A percentile compares a stretch with the other conserved stretches of the same genome.
These are phyloP conservation scores for Pecten maximus DNA, from an alignment of 2,888 invertebrate genomes.

Conservation along the genomic window DNA sequence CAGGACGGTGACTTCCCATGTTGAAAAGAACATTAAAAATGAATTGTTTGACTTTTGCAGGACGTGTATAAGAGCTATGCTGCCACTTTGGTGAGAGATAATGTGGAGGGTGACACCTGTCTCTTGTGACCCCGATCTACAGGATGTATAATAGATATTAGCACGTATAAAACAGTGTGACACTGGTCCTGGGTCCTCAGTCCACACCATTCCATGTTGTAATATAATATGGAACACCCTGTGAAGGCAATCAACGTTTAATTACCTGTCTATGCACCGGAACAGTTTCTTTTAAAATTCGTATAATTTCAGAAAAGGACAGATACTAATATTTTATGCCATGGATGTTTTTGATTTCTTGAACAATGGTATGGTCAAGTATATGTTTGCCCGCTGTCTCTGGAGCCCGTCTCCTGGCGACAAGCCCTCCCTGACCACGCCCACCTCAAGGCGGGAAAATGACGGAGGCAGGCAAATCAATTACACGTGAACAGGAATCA, in stretches of 20 bases:
- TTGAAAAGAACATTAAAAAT: neutral
- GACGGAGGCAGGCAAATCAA: constrained; percentile 33
- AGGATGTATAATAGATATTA: constrained; percentile 20
- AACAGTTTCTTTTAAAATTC: constrained; percentile 12
- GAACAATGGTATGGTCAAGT: constrained; percentile 24
- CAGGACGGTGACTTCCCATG: neutral
- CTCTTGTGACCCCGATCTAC: neutral
- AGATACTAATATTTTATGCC: constrained; percentile 29
- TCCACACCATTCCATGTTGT: constrained; percentile 41
- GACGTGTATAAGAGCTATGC: neutral
- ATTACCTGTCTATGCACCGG: constrained; percentile 44
- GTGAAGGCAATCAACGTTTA: constrained; percentile 49
- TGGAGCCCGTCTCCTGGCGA: constrained; percentile 25
- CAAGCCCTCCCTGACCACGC: neutral
- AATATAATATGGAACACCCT: constrained; percentile 45
- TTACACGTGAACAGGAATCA: constrained; percentile 31
- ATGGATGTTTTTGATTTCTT: constrained; percentile 13
- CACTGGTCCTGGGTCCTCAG: neutral
- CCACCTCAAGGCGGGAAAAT: constrained; percentile 30
- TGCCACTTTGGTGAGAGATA: neutral
- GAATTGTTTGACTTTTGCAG: neutral
- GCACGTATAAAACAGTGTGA: constrained; percentile 28
- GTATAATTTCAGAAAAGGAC: constrained; percentile 32
- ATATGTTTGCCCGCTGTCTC: constrained; percentile 2
- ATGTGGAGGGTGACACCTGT: constrained; percentile 11